Percentiles rank a stretch among this genome's conserved stretches.
These are phyloP conservation scores for Diabrotica undecimpunctata DNA, from an alignment of 1,140 invertebrate species.

Conservation along the genomic window DNA sequence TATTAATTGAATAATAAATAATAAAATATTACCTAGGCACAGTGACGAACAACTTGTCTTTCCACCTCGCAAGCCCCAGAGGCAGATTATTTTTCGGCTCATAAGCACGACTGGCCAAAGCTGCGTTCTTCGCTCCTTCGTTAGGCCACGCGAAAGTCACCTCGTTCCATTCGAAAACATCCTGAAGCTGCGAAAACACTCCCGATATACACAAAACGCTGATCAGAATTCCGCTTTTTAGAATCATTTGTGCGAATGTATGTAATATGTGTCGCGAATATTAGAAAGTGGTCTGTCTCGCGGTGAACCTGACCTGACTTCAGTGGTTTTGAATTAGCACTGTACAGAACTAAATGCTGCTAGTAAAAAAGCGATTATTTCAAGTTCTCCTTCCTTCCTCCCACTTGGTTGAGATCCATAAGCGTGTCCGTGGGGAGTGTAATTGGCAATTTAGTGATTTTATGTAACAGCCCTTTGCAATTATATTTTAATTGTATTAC, in stretches of 20 bases:
- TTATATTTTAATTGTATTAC: no score
- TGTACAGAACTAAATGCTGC: neutral
- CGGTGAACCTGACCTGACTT: neutral
- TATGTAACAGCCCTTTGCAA: no score
- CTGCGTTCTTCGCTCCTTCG: constrained; percentile 55
- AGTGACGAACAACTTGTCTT: constrained; percentile 73
- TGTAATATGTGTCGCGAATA: neutral
- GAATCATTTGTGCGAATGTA: neutral
- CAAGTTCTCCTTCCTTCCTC: constrained; percentile 2
- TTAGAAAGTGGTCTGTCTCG: neutral
- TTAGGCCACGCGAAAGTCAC: constrained; percentile 67
- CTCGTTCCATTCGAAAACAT: constrained; percentile 64
- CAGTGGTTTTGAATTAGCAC: neutral
- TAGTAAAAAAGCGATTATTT: constrained; percentile 3
- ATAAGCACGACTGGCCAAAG: constrained; percentile 60
- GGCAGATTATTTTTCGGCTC: constrained; percentile 68
- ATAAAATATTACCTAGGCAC: constrained; percentile 54
- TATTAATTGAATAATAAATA: neutral
- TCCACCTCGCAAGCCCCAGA: constrained; percentile 67
- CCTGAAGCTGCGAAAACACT: constrained; percentile 48
- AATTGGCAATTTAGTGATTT: no score
- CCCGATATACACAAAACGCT: constrained; percentile 7
- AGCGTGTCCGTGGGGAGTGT: no score
- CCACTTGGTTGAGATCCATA: neutral
- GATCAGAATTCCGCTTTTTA: constrained; percentile 9